Conservation (phyloP, 2,888 invertebrate species). For the Teleogryllus oceanicus region DNA sequence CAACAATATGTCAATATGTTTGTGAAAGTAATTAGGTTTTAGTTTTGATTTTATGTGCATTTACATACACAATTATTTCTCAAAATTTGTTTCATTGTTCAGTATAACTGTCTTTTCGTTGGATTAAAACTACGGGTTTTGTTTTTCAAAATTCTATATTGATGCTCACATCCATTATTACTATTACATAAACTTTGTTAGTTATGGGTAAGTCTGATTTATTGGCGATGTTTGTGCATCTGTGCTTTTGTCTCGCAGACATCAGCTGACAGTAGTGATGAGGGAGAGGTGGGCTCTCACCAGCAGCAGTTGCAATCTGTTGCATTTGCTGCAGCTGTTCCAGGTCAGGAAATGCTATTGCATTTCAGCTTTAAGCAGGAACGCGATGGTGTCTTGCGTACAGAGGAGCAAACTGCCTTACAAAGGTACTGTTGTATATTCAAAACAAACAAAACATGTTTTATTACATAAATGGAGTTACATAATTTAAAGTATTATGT, state of each 20-base stretch:
- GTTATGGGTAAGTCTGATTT: background rate
- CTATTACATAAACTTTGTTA: background rate
- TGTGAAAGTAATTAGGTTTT: too few relatives aligned
- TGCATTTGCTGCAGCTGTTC: constrained; percentile 32
- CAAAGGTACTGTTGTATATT: constrained; percentile 34
- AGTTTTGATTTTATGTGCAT: too few relatives aligned
- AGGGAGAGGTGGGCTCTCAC: constrained; percentile 31
- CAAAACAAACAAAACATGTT: too few relatives aligned
- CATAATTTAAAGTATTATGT: too few relatives aligned
- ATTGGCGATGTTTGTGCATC: background rate
- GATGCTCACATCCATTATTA: background rate
- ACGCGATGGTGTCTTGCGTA: constrained; percentile 33
- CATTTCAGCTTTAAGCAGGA: constrained; percentile 40
- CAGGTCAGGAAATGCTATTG: constrained; percentile 40
- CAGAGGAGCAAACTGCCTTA: constrained; percentile 33
- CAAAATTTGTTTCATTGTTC: too few relatives aligned
- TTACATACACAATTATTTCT: too few relatives aligned
- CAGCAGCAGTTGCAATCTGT: constrained; percentile 31
- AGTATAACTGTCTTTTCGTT: too few relatives aligned
- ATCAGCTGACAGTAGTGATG: constrained; percentile 32
- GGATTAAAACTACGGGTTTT: too few relatives aligned
- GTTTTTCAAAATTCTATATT: too few relatives aligned
- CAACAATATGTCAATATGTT: too few relatives aligned
- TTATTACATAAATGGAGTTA: too few relatives aligned
- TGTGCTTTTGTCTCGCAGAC: background rate